Conservation (phyloP, 2,113 vertebrate species). For the Myotis lucifugus region DNA sequence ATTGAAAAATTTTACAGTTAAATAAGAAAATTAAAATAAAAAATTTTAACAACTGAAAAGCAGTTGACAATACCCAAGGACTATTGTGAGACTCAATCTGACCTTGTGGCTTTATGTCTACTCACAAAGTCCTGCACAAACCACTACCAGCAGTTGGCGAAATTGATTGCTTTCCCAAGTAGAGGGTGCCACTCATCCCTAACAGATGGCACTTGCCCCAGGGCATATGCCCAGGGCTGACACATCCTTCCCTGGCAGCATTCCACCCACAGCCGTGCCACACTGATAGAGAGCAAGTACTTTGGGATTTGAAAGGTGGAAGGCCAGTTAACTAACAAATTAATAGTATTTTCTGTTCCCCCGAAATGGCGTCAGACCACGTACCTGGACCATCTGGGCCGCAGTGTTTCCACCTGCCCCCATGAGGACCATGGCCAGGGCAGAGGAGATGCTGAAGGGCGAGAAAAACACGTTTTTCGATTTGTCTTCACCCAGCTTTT, state of each 20-base stretch:
- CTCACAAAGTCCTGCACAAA: background rate
- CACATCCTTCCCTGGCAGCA: background rate
- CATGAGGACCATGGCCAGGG: conserved; percentile 91
- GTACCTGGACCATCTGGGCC: conserved; percentile 90
- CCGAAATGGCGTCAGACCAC: conserved; percentile 62
- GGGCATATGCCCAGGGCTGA: rapidly evolving
- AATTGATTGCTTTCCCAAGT: background rate
- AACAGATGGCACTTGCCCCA: background rate
- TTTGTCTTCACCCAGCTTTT: conserved; percentile 80
- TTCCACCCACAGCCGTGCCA: background rate
- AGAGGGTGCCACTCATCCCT: background rate
- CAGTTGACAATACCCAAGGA: background rate
- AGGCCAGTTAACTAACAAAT: background rate
- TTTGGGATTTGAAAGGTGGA: background rate
- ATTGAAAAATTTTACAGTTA: background rate
- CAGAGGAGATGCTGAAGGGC: conserved; percentile 91
- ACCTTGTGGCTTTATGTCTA: too few relatives aligned
- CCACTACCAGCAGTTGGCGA: background rate
- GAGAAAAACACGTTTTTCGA: conserved; percentile 89
- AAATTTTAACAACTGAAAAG: background rate
- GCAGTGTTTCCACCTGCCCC: conserved; percentile 88
- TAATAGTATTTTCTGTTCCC: rapidly evolving
- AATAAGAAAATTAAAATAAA: background rate
- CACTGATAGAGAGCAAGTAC: background rate
- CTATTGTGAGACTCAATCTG: background rate